These are phyloP conservation scores for Neopipo cinnamomea DNA, from an alignment of 2,113 vertebrate species.

Conservation along the genomic window DNA sequence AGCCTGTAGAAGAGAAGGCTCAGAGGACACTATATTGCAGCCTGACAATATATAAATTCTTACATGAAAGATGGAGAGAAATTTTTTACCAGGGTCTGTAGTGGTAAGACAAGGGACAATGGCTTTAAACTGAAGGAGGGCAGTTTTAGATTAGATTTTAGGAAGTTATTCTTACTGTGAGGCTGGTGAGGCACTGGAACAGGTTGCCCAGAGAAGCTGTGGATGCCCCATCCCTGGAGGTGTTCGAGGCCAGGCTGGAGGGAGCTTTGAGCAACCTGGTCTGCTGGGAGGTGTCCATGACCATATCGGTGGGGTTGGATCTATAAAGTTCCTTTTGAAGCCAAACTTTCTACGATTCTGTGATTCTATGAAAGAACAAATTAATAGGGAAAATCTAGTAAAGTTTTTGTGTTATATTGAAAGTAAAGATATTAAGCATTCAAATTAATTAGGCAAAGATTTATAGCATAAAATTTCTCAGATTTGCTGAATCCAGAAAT, in stretches of 20 bases:
- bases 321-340: not conserved
- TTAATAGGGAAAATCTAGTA: not conserved
- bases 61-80: too few species aligned
- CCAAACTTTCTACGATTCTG: not conserved
- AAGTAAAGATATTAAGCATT: not conserved
- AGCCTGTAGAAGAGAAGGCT: not conserved
- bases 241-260: not conserved
- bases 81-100: not conserved
- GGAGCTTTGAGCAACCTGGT: not conserved
- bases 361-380: not conserved
- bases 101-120: not conserved
- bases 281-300: not conserved
- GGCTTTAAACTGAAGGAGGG: not conserved
- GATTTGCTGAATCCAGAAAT: not conserved
- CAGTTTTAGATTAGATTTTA: not conserved
- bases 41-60: not conserved
- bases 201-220: not conserved
- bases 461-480: not conserved
- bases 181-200: not conserved
- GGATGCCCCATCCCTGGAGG: not conserved
- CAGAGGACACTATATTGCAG: not conserved
- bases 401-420: not conserved
- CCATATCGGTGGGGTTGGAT: accelerated
- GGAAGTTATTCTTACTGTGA: not conserved
- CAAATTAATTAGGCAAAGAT: not conserved